phyloP scores from a whole-genome alignment of 1,140 invertebrate species.

The Cydia amplana region DNA sequence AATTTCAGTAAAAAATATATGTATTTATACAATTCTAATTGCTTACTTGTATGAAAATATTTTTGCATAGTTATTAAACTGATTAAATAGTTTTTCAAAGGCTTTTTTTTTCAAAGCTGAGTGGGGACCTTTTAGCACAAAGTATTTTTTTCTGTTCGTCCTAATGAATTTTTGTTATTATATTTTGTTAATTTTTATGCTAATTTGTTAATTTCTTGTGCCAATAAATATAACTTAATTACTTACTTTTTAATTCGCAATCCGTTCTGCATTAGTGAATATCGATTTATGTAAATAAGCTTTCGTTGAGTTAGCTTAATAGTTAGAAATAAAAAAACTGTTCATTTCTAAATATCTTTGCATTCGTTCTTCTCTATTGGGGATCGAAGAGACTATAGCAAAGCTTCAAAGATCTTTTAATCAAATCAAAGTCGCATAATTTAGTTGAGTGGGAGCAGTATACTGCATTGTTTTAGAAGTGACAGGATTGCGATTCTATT shows the following conservation, averaged over 20 bases:
- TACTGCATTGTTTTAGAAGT: neutral
- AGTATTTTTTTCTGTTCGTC: no score
- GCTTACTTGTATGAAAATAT: neutral
- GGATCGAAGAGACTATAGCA: neutral
- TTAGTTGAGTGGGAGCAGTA: slow-evolving; percentile 2
- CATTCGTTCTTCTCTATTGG: neutral
- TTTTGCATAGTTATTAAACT: neutral
- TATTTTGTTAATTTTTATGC: no score
- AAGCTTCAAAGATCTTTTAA: slow-evolving; percentile 7
- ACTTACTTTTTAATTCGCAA: neutral
- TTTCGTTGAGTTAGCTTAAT: neutral
- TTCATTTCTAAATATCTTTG: neutral
- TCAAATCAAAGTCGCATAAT: slow-evolving; percentile 11
- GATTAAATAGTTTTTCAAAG: neutral
- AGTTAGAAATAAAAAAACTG: neutral
- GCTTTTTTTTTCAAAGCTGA: no score
- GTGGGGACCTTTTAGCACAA: no score
- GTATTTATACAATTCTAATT: no score
- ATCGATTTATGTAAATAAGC: slow-evolving; percentile 4
- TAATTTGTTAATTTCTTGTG: no score
- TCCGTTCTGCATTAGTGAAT: neutral
- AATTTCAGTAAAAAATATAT: no score
- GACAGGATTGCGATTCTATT: neutral
- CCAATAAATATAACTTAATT: no score
- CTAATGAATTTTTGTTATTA: no score